These are phyloP conservation scores for Apostichopus californicus DNA, from an alignment of 35 echinoderm and acorn worm genomes.

Conservation along the genomic window DNA sequence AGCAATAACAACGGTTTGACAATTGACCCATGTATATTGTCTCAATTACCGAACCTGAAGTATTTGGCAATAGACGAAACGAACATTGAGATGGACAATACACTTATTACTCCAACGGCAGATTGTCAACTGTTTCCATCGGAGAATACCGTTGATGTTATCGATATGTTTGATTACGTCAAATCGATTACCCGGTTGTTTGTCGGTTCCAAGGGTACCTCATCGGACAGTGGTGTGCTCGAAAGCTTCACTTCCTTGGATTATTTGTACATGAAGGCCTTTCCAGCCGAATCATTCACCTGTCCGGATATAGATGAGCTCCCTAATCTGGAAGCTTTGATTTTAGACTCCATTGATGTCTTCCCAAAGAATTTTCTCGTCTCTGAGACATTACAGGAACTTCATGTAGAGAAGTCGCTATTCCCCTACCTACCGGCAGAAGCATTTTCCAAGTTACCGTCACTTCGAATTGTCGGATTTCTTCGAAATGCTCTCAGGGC, in stretches of 20 bases:
- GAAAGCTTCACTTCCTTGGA: background rate
- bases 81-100: background rate
- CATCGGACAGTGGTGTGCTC: background rate
- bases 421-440: background rate
- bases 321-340: background rate
- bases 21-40: background rate
- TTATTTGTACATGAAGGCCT: background rate
- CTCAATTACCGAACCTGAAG: background rate
- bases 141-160: background rate
- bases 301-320: background rate
- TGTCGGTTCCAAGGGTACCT: background rate
- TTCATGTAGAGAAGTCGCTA: background rate
- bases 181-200: background rate
- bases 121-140: background rate
- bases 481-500: conserved; percentile 2
- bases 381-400: background rate
- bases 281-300: background rate
- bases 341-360: background rate
- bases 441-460: conserved; percentile 11
- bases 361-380: background rate
- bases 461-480: background rate
- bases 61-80: background rate
- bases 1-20: background rate
- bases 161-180: background rate
- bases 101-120: background rate